Evolutionary conservation across 2,888 invertebrate genomes (phyloP).

Genomic region (Trileptium ribeirensis): DNA sequence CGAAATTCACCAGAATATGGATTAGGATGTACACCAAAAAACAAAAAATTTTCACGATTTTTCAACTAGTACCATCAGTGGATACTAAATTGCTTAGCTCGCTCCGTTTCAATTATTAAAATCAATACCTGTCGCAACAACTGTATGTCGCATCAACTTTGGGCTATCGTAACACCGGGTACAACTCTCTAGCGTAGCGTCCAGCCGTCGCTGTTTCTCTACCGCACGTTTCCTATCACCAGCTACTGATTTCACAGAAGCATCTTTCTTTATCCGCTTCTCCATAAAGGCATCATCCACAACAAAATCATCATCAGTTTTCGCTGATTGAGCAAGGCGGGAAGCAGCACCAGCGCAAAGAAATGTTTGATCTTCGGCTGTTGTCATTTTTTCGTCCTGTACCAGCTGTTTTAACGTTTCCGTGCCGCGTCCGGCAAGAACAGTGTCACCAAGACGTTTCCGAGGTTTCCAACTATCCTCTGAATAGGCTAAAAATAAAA

Average conservation of each 20-base stretch:
- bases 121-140: constrained; percentile 62
- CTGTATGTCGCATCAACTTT: constrained; percentile 72
- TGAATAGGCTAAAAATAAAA: too few relatives aligned
- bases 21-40: too few relatives aligned
- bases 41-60: too few relatives aligned
- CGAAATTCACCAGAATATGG: too few relatives aligned
- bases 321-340: constrained; percentile 33
- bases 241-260: constrained; percentile 39
- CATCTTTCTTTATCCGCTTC: constrained; percentile 59
- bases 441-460: neutral
- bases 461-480: too few relatives aligned
- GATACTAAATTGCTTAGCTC: too few relatives aligned
- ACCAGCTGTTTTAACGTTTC: constrained; percentile 50
- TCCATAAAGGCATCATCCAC: constrained; percentile 77
- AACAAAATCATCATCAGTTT: constrained; percentile 58
- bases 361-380: constrained; percentile 64
- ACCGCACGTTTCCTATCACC: constrained; percentile 33
- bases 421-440: constrained; percentile 25
- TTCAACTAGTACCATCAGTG: too few relatives aligned
- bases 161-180: constrained; percentile 72
- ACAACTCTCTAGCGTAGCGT: constrained; percentile 70
- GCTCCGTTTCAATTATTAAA: too few relatives aligned
- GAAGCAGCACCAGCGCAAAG: neutral
- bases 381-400: constrained; percentile 66
- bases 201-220: constrained; percentile 64